Evolutionary conservation across 2,113 vertebrate genomes (phyloP), one percentile per base, ranked within the genome.

Genomic region (Ginglymostoma cirratum): DNA sequence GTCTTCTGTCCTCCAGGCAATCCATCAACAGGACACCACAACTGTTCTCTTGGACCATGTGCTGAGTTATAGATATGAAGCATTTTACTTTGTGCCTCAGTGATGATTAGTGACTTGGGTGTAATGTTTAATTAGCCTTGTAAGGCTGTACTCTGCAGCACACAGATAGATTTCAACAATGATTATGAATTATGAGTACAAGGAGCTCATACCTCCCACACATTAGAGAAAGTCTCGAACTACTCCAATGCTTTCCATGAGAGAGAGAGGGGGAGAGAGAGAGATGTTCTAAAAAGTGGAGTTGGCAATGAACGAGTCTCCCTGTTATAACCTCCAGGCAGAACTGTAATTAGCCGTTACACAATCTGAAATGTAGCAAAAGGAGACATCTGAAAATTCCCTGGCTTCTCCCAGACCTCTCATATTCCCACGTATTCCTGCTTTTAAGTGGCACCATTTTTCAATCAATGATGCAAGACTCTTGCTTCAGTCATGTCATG

Each of bases 101-200:
- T 19, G 6, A 23, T 66, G 61, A 42, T 66, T 6, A 17, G 17
- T 38, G 55, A 38, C 61, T 38, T 8, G n/a, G 89, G 61, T 66
- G 66, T 34, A 66, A 66, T 38, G 19, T 66, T 93, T 93, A 93
- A 93, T 93, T 93, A 93, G 89, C 61, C 89, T 67, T 42, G 89
- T 93, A 93, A 23, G n/a, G n/a, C n/a, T 24, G 89, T 34, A 66
- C 7, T 34, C 89, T 92, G 55, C 89, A 93, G 61, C 23, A 19
- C 61, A 42, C 61, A 66, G 61, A 93, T 17, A 90, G 61, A 55
- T 90, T 90, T n/a, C 52, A 55, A 34, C 61, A 66, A 17, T 93
- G 89, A 93, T 93, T 38, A 93, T 93, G 89, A 93, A n/a, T 93
- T 93, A 93, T 66, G 89, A 66, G 34, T 42, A 93, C 65, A 23